phyloP scores from a whole-genome alignment of 2,888 invertebrate species.

The Drosophila neoperkinsi region DNA sequence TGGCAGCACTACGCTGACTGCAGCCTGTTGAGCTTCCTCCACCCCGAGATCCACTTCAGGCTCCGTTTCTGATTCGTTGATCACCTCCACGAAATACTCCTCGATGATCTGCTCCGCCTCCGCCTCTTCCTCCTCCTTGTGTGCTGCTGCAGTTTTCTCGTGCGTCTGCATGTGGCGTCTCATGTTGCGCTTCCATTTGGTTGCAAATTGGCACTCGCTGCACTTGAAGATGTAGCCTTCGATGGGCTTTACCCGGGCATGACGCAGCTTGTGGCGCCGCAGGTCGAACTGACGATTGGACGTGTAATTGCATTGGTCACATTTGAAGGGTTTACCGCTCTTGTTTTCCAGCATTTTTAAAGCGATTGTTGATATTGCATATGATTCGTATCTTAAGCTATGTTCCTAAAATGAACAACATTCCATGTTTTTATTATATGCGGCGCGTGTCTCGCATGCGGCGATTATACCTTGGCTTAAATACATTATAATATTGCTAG shows the following conservation, averaged over 20 bases:
- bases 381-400: background rate
- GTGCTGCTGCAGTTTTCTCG: background rate
- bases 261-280: conserved; percentile 41
- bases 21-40: background rate
- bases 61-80: conserved; percentile 8
- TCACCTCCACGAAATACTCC: conserved; percentile 41
- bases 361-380: background rate
- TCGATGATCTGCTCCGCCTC: conserved; percentile 13
- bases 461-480: conserved; percentile 23
- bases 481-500: conserved; percentile 1
- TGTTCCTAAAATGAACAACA: conserved; percentile 18
- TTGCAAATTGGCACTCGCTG: conserved; percentile 30
- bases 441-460: background rate
- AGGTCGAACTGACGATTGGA: conserved; percentile 44
- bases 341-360: conserved; percentile 22
- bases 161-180: conserved; percentile 43
- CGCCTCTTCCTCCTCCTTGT: background rate
- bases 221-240: conserved; percentile 29
- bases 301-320: conserved; percentile 38
- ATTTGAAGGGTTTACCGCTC: conserved; percentile 25
- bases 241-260: conserved; percentile 14
- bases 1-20: background rate
- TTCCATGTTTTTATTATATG: conserved; percentile 8
- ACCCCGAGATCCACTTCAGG: background rate
- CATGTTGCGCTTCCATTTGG: conserved; percentile 48